These are phyloP conservation scores for Pipistrellus kuhlii DNA, from an alignment of 2,797 vertebrate species.

Conservation along the genomic window DNA sequence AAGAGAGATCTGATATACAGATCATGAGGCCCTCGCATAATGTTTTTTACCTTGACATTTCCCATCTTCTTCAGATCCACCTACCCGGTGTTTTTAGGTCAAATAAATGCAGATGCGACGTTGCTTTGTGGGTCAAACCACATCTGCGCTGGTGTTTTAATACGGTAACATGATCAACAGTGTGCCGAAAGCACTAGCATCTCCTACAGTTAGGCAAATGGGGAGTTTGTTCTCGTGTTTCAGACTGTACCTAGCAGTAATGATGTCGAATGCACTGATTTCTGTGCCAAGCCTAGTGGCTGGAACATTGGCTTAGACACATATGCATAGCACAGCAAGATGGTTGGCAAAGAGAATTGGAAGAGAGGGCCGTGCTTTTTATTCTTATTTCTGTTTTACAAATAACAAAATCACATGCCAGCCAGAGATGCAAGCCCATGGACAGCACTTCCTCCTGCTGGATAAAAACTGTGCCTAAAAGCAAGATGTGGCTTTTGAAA, in stretches of 20 bases:
- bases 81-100: constrained; percentile 34
- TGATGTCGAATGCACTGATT: constrained; percentile 7
- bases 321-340: constrained; percentile 59
- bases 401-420: constrained; percentile 55
- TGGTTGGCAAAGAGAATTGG: constrained; percentile 47
- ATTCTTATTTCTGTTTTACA: constrained; percentile 61
- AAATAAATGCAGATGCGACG: constrained; percentile 29
- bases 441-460: not conserved
- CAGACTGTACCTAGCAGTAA: constrained; percentile 33
- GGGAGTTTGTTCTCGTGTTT: constrained; percentile 31
- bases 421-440: not conserved
- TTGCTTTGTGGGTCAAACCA: constrained; percentile 24
- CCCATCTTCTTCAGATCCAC: constrained; percentile 19
- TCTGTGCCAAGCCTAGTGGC: constrained; percentile 62
- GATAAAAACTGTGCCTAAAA: constrained; percentile 16
- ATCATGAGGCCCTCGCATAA: constrained; percentile 14
- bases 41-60: constrained; percentile 76
- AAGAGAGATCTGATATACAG: constrained; percentile 49
- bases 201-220: constrained; percentile 37
- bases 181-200: constrained; percentile 24
- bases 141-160: constrained; percentile 23
- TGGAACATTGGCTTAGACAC: constrained; percentile 70
- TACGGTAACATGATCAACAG: not conserved
- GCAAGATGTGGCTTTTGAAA: constrained; percentile 31
- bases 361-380: constrained; percentile 49